These are phyloP conservation scores for Sparidentex hasta DNA, from an alignment of 2,797 vertebrate species.

Conservation along the genomic window DNA sequence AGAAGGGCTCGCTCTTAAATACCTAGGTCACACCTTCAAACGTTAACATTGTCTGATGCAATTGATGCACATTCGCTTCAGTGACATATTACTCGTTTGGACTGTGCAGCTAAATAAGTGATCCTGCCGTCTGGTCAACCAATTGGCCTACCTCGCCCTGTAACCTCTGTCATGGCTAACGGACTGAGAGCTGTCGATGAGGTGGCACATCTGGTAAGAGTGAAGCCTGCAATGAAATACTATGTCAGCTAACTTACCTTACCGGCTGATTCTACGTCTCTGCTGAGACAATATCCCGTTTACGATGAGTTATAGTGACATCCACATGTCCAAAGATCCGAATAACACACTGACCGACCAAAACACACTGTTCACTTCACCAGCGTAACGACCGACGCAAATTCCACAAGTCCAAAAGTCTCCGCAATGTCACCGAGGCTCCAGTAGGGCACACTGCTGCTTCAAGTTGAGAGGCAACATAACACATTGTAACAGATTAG, in stretches of 20 bases:
- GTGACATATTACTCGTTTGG: neutral
- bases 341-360: conserved; percentile 6
- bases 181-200: conserved; percentile 71
- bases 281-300: neutral
- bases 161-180: conserved; percentile 38
- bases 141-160: conserved; percentile 13
- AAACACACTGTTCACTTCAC: neutral
- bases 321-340: conserved; percentile 6
- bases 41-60: neutral
- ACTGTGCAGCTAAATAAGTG: neutral
- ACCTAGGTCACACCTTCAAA: conserved; percentile 21
- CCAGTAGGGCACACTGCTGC: conserved; percentile 63
- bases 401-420: conserved; percentile 74
- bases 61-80: neutral
- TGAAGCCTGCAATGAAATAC: neutral
- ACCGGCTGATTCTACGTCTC: neutral
- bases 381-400: conserved; percentile 22
- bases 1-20: neutral
- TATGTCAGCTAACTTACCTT: conserved; percentile 24
- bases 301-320: neutral
- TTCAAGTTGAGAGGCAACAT: conserved; percentile 58
- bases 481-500: conserved; percentile 18
- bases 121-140: neutral
- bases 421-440: conserved; percentile 75
- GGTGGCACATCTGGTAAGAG: conserved; percentile 81